Evolutionary conservation across 2,113 vertebrate species (phyloP), one percentile per base, ranked within the genome.

Genomic region (Pitta sordida): DNA sequence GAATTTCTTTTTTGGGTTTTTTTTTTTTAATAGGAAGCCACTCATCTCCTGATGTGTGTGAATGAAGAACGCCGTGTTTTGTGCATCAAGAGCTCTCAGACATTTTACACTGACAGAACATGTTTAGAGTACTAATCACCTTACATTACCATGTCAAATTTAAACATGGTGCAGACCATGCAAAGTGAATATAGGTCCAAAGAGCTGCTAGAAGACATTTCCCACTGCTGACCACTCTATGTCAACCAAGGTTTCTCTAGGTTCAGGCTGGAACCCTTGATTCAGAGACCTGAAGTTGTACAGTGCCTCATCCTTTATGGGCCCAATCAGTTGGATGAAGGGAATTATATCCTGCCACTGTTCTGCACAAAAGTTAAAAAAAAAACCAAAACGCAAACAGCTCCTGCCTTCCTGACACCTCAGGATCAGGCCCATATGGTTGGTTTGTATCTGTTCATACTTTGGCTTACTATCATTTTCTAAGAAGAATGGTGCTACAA

Each of bases 141-240:
- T 53, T 58, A 9, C 16, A 59, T 26, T 22, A 74, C 27, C 32
- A 36, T 15, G 23, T 26, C 10, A 44, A 41, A 81, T 37, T 63
- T 62, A 78, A 81, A 67, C 15, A 65, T 6, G 34, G 16, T 1
- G 10, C 13, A 70, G 58, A 62, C 11, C 51, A 32, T 10, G 6
- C 11, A 59, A 75, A 86, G 7, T 26, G 24, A 75, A 53, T 4
- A n/a, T 0, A 9, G 14, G 10, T 49, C 29, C 10, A 30, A 48
- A 91, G 21, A 58, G 2, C 11, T 15, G 6, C 46, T 71, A 65
- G 5, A 65, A 55, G 56, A 51, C 15, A 36, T 48, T 58, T 82
- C 23, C n/a, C 37, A 55, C 1, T 3, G 16, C 0, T 0, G n/a
- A 56, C 24, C 0, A 1, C 32, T 73, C 26, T 68, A 39, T 46